Evolutionary conservation across 2,888 invertebrate genomes (phyloP).

Genomic region (Myopa testacea): DNA sequence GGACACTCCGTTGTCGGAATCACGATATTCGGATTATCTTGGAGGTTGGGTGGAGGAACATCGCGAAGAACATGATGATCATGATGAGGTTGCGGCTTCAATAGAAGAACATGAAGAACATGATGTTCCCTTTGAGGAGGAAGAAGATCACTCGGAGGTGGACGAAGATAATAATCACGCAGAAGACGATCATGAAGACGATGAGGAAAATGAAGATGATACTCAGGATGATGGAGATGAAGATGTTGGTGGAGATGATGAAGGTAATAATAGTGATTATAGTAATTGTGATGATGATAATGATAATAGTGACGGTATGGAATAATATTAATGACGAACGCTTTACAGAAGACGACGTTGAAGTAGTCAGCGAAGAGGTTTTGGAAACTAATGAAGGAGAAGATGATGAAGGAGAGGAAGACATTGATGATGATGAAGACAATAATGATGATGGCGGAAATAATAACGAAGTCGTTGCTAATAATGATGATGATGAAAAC

Average conservation of each 20-base stretch:
- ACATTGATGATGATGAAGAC: slow-evolving; percentile 66
- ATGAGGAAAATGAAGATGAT: slow-evolving; percentile 56
- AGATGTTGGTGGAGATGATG: slow-evolving; percentile 61
- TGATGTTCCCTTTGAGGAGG: slow-evolving; percentile 59
- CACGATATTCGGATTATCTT: slow-evolving; percentile 79
- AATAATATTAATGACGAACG: no score
- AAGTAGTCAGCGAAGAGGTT: slow-evolving; percentile 38
- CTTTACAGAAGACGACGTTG: neutral
- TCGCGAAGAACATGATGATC: slow-evolving; percentile 61
- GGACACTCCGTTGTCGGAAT: slow-evolving; percentile 74
- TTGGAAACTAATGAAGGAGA: slow-evolving; percentile 64
- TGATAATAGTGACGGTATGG: slow-evolving; percentile 60
- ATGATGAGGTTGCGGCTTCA: slow-evolving; percentile 60
- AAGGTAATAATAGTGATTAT: slow-evolving; percentile 59
- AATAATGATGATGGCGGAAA: slow-evolving; percentile 63
- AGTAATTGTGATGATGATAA: slow-evolving; percentile 55
- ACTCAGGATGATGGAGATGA: slow-evolving; percentile 55
- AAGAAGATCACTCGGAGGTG: slow-evolving; percentile 57
- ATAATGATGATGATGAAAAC: slow-evolving; percentile 59
- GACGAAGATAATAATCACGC: slow-evolving; percentile 55
- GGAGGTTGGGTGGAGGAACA: slow-evolving; percentile 79
- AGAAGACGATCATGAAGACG: slow-evolving; percentile 55
- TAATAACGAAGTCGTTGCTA: slow-evolving; percentile 56
- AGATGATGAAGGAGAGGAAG: slow-evolving; percentile 58
- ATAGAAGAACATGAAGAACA: slow-evolving; percentile 64